Conservation (phyloP, 2,888 invertebrate species). For the Parnassius orleans region DNA sequence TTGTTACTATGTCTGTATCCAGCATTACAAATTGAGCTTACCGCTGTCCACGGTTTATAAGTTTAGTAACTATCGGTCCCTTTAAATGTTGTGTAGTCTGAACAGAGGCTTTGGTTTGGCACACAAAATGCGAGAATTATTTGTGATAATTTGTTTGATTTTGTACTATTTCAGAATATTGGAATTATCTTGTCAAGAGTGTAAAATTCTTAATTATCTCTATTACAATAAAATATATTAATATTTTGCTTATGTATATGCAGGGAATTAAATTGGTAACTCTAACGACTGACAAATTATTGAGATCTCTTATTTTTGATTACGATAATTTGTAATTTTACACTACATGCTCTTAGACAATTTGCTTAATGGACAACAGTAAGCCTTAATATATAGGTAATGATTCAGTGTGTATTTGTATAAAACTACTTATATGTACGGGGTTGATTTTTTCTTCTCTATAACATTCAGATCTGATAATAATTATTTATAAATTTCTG, state of each 20-base stretch:
- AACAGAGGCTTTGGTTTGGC: conserved; percentile 62
- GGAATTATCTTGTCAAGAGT: conserved; percentile 16
- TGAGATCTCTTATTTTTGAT: neutral
- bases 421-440: conserved; percentile 1
- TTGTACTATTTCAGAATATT: conserved; percentile 58
- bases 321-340: conserved; percentile 19
- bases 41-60: conserved; percentile 50
- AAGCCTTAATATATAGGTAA: conserved; percentile 37
- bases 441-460: neutral
- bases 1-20: neutral
- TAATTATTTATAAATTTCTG: conserved; percentile 2
- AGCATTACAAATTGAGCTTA: conserved; percentile 41
- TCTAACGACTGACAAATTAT: conserved; percentile 21
- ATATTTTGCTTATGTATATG: conserved; percentile 24
- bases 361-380: conserved; percentile 56
- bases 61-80: conserved; percentile 39
- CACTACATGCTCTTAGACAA: conserved; percentile 19
- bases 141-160: conserved; percentile 39
- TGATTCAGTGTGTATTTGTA: conserved; percentile 20
- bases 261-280: conserved; percentile 16
- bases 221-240: conserved; percentile 24
- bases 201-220: conserved; percentile 12
- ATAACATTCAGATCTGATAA: conserved; percentile 10
- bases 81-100: conserved; percentile 30
- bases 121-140: conserved; percentile 54